Conservation (phyloP, 2,888 invertebrate genomes). For the Norana najaformis region DNA sequence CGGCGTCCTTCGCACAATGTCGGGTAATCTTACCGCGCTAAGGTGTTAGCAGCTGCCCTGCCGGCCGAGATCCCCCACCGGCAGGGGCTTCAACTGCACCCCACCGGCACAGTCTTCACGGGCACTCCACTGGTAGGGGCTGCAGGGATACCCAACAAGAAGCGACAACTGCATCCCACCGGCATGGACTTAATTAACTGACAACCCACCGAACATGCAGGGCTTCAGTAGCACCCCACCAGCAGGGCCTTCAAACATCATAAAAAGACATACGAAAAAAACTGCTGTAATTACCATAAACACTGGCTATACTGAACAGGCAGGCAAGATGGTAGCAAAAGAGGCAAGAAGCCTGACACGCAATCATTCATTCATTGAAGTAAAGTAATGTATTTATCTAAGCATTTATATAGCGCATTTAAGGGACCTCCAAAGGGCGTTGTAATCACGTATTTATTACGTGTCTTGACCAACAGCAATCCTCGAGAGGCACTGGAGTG, state of each 20-base stretch:
- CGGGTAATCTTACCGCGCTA: not conserved
- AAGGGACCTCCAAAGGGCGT: not conserved
- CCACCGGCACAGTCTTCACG: not conserved
- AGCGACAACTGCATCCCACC: not conserved
- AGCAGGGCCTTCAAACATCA: not conserved
- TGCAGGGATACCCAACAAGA: not conserved
- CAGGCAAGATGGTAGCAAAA: not conserved
- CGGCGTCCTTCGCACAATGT: conserved; percentile 10
- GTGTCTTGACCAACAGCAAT: not conserved
- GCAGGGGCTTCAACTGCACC: not conserved
- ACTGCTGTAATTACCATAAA: not conserved
- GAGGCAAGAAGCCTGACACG: too few relatives aligned
- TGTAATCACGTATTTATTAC: not conserved
- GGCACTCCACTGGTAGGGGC: not conserved
- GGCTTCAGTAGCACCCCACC: not conserved
- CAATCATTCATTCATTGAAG: too few relatives aligned
- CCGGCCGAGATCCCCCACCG: not conserved
- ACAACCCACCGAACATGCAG: too few relatives aligned
- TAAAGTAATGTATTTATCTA: not conserved
- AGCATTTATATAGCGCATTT: not conserved
- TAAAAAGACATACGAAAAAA: too few relatives aligned
- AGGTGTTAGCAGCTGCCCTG: not conserved
- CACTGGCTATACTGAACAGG: not conserved
- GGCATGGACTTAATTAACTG: not conserved
- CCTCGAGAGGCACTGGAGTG: not conserved